phyloP scores from a whole-genome alignment of 1,140 invertebrate genomes.

The Trissolcus basalis region DNA sequence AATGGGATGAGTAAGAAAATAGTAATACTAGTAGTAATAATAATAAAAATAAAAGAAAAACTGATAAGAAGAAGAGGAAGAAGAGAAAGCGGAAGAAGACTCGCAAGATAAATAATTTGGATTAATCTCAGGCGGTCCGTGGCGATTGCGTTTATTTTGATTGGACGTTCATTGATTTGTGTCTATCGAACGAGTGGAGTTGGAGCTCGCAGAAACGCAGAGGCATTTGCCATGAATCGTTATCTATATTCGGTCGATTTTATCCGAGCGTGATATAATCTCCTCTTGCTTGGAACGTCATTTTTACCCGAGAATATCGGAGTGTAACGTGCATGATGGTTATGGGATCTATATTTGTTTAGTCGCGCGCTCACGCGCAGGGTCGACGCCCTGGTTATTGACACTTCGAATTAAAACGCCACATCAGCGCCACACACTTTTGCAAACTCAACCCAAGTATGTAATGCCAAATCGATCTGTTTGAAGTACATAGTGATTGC shows the following conservation, averaged over 20 bases:
- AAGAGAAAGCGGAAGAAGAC: neutral
- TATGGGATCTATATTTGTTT: constrained; percentile 55
- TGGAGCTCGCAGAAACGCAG: constrained; percentile 13
- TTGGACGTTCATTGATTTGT: constrained; percentile 30
- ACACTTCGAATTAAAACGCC: constrained; percentile 44
- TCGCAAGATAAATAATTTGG: constrained; percentile 7
- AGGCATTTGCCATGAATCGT: constrained; percentile 17
- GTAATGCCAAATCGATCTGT: no score
- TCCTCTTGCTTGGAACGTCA: constrained; percentile 35
- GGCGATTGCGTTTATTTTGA: constrained; percentile 21
- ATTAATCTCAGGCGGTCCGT: no score
- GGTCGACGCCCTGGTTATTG: constrained; percentile 49
- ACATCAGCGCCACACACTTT: constrained; percentile 21
- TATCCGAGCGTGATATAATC: constrained; percentile 45
- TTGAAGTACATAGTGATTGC: no score
- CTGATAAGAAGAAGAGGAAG: no score
- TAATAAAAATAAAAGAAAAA: no score
- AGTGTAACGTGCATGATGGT: constrained; percentile 35
- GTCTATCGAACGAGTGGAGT: constrained; percentile 3
- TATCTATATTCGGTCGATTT: constrained; percentile 41
- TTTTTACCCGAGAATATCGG: constrained; percentile 53
- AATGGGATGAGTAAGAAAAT: no score
- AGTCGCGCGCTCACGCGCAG: constrained; percentile 18
- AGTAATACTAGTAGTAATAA: no score
- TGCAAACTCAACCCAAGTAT: neutral